phyloP scores from a whole-genome alignment of 2,888 invertebrate genomes.

The Dendrolimus pini region DNA sequence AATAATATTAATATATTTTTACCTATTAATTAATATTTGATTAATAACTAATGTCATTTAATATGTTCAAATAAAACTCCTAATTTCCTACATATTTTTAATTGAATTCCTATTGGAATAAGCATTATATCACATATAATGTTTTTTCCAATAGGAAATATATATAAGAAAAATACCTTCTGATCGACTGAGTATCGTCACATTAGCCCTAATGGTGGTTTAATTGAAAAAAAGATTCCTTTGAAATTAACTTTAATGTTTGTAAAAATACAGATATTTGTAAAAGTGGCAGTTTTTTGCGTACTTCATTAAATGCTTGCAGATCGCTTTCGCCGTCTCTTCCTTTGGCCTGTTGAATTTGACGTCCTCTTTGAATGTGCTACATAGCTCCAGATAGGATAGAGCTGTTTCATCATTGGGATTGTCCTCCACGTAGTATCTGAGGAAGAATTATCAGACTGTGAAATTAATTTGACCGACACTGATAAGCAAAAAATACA shows the following conservation, averaged over 20 bases:
- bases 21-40: too few relatives aligned
- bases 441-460: slow-evolving; percentile 18
- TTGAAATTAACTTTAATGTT: slow-evolving; percentile 11
- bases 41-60: too few relatives aligned
- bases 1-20: too few relatives aligned
- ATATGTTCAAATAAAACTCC: too few relatives aligned
- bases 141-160: too few relatives aligned
- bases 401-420: slow-evolving; percentile 30
- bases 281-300: slow-evolving; percentile 26
- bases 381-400: slow-evolving; percentile 30
- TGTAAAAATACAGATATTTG: slow-evolving; percentile 44
- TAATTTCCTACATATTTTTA: too few relatives aligned
- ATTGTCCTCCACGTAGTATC: slow-evolving; percentile 34
- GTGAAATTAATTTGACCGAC: neutral
- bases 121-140: too few relatives aligned
- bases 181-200: too few relatives aligned
- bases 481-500: slow-evolving; percentile 1
- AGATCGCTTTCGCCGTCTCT: slow-evolving; percentile 34
- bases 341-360: slow-evolving; percentile 37
- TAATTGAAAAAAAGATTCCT: neutral
- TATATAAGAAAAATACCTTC: too few relatives aligned
- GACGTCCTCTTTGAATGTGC: slow-evolving; percentile 27
- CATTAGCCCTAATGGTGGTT: too few relatives aligned
- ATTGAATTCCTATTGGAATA: too few relatives aligned
- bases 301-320: slow-evolving; percentile 26